Percentiles rank a stretch among this genome's conserved stretches.
Evolutionary conservation across 2,797 vertebrate species (phyloP).

Genomic region (Crenuchus spilurus): DNA sequence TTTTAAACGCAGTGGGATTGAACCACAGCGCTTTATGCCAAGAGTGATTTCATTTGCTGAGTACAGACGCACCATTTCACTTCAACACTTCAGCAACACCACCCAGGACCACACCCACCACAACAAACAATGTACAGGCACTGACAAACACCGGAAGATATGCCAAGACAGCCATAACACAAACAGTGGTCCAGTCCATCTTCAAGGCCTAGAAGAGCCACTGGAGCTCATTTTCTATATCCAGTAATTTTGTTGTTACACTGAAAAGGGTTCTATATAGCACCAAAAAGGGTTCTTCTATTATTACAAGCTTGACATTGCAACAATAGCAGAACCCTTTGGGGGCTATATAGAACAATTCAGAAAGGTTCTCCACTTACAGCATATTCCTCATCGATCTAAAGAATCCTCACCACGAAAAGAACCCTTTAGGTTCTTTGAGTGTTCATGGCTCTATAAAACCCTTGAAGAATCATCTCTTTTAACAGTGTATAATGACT

Average conservation of each 20-base stretch:
- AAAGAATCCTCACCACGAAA: too few relatives aligned
- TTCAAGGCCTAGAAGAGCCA: slow-evolving; percentile 1
- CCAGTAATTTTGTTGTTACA: background rate
- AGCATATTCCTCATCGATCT: too few relatives aligned
- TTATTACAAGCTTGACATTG: too few relatives aligned
- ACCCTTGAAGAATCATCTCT: too few relatives aligned
- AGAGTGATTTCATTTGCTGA: slow-evolving; percentile 63
- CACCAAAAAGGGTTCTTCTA: too few relatives aligned
- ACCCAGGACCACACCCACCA: slow-evolving; percentile 8
- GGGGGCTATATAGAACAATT: too few relatives aligned
- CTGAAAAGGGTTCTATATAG: slow-evolving; percentile 15
- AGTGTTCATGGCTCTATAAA: background rate
- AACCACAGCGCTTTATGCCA: slow-evolving; percentile 51
- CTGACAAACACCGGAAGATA: background rate
- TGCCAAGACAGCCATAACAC: background rate
- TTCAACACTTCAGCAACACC: slow-evolving; percentile 61
- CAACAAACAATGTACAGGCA: slow-evolving; percentile 14
- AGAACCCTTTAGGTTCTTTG: too few relatives aligned
- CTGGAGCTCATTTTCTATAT: background rate
- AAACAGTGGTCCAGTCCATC: background rate
- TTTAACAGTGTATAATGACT: slow-evolving; percentile 21
- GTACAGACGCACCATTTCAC: slow-evolving; percentile 67
- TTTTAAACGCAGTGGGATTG: slow-evolving; percentile 46
- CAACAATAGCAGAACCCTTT: too few relatives aligned
- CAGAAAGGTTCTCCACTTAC: too few relatives aligned